These are phyloP conservation scores for Crotophaga sulcirostris DNA, from an alignment of 2,113 vertebrate genomes.

Conservation along the genomic window DNA sequence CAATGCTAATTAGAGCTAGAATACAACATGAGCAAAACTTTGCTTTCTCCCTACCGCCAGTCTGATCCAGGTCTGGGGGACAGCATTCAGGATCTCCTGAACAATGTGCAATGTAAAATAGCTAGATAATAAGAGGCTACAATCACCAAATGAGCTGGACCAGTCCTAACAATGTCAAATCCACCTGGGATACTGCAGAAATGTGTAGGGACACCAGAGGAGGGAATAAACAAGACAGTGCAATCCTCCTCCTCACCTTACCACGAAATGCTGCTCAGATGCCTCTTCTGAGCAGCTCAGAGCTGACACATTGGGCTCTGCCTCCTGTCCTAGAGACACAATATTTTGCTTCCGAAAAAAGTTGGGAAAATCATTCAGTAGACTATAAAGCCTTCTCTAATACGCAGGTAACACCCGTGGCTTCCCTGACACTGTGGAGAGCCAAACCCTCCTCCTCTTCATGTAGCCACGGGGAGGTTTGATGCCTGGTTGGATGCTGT, in stretches of 20 bases:
- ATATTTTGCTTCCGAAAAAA: background rate
- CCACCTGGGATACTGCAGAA: background rate
- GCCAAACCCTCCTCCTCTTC: background rate
- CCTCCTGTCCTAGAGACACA: background rate
- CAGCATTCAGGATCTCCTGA: background rate
- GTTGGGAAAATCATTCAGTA: background rate
- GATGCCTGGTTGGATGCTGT: fast-evolving
- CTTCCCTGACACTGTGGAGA: background rate
- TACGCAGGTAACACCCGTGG: fast-evolving
- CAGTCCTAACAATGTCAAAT: background rate
- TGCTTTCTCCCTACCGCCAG: background rate
- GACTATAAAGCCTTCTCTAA: background rate
- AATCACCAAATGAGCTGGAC: fast-evolving
- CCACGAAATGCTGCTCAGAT: fast-evolving
- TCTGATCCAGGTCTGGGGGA: background rate
- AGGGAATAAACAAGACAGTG: background rate
- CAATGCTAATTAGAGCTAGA: background rate
- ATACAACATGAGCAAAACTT: background rate
- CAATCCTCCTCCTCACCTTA: fast-evolving
- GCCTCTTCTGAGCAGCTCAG: fast-evolving
- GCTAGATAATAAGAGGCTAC: too few relatives aligned
- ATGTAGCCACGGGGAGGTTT: background rate
- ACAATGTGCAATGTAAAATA: too few relatives aligned
- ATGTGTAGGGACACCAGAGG: background rate
- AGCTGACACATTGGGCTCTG: background rate